These are phyloP conservation scores for Bambusicola thoracicus DNA, from an alignment of 2,113 vertebrate species.

Conservation along the genomic window DNA sequence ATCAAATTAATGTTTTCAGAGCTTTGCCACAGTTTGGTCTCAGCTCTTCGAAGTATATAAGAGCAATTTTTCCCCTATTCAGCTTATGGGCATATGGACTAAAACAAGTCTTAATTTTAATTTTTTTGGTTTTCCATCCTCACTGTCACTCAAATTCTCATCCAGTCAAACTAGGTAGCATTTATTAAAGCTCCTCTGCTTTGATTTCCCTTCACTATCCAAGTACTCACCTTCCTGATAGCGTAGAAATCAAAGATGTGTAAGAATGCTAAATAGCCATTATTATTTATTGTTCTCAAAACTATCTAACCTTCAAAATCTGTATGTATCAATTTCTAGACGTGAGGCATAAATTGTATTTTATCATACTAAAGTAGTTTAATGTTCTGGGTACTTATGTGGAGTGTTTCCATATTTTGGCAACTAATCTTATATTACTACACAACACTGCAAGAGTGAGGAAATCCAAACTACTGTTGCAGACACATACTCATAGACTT, in stretches of 20 bases:
- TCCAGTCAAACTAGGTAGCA: background rate
- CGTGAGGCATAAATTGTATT: background rate
- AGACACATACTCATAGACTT: background rate
- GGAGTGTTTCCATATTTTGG: background rate
- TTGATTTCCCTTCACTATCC: background rate
- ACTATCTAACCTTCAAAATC: background rate
- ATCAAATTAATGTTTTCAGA: background rate
- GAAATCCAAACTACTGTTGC: background rate
- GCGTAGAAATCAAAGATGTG: background rate
- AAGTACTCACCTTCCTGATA: background rate
- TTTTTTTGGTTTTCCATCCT: background rate
- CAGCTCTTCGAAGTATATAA: background rate
- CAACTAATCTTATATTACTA: background rate
- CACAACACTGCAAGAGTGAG: background rate
- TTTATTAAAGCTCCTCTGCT: background rate
- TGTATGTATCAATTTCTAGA: background rate
- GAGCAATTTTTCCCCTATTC: background rate
- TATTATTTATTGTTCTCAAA: background rate
- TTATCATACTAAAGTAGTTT: background rate
- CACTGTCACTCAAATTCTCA: background rate
- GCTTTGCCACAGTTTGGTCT: background rate
- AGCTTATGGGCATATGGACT: background rate
- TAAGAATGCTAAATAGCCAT: background rate
- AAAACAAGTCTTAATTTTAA: background rate
- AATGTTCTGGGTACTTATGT: background rate